Evolutionary conservation across 2,888 invertebrate genomes (phyloP), one percentile per base, ranked within the genome.

Genomic region (Eretmocerus hayati): DNA sequence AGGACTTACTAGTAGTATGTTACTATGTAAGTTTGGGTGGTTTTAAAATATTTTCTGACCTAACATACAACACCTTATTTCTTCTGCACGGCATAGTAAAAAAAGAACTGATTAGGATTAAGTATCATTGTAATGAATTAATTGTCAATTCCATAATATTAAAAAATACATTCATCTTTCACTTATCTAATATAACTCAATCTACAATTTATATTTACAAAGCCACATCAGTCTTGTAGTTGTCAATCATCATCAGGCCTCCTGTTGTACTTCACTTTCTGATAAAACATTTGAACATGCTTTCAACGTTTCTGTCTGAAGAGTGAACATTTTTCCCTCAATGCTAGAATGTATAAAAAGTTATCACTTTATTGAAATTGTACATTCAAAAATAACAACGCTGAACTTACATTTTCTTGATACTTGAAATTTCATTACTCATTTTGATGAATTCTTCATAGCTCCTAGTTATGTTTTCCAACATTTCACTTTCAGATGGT

Each of bases 321-420:
- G 18, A 36, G 36, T 43, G 19, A n/a, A 23, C 9, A 54, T 50
- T 19, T 48, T 36, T 21, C 44, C 45, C 16, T 48, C 41, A 37
- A 46, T 35, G 38, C 53, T 54, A 23, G 48, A 53, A n/a, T n/a
- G n/a, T n/a, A n/a, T n/a, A 53, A 22, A 40, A 23, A 32, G 19
- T 20, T n/a, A 20, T 39, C 5, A 15, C 13, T 21, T 30, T 30
- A 39, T 36, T 30, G 3, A 15, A 32, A 36, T 9, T 26, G 30
- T 20, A 21, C 8, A 16, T 41, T 36, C 19, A 18, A 42, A 32
- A 8, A 33, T 30, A 41, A 11, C 19, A 16, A 30, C 11, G 15
- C 5, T 26, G 18, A 6, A 46, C 42, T 46, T 46, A 54, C 54
- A 51, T 49, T 41, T 51, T 46, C 30, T 54, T 51, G 22, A 54